A percentile compares a stretch with the other conserved stretches of the same genome.
Evolutionary conservation across 2,888 invertebrate species (phyloP).

Genomic region (Tiphia femorata): DNA sequence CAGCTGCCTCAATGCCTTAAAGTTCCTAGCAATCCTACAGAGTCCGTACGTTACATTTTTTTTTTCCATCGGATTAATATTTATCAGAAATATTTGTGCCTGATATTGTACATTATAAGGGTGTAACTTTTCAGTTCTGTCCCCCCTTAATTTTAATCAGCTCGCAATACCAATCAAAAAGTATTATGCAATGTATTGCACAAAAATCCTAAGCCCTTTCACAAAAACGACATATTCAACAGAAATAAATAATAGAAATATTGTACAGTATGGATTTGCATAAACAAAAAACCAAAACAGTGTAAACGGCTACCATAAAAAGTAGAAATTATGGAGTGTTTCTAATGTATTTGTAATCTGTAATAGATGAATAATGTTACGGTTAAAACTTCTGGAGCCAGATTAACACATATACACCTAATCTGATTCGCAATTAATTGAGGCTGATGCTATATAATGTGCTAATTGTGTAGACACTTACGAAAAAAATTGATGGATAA

Average conservation of each 20-base stretch:
- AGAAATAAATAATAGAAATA: not conserved
- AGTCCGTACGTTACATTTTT: conserved; percentile 43
- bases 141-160: too few relatives aligned
- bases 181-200: not conserved
- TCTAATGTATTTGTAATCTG: too few relatives aligned
- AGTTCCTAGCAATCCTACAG: conserved; percentile 67
- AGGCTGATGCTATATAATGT: not conserved
- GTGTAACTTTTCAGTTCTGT: too few relatives aligned
- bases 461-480: not conserved
- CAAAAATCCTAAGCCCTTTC: not conserved
- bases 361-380: too few relatives aligned
- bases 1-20: conserved; percentile 69
- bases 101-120: conserved; percentile 1
- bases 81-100: conserved; percentile 12
- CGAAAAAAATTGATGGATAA: not conserved
- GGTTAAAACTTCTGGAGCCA: too few relatives aligned
- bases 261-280: not conserved
- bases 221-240: not conserved
- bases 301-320: too few relatives aligned
- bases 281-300: too few relatives aligned
- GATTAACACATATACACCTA: not conserved
- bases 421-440: not conserved
- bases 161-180: too few relatives aligned
- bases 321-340: too few relatives aligned
- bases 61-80: conserved; percentile 18